phyloP scores from a whole-genome alignment of 2,888 invertebrate genomes.

The Orthosia cruda region DNA sequence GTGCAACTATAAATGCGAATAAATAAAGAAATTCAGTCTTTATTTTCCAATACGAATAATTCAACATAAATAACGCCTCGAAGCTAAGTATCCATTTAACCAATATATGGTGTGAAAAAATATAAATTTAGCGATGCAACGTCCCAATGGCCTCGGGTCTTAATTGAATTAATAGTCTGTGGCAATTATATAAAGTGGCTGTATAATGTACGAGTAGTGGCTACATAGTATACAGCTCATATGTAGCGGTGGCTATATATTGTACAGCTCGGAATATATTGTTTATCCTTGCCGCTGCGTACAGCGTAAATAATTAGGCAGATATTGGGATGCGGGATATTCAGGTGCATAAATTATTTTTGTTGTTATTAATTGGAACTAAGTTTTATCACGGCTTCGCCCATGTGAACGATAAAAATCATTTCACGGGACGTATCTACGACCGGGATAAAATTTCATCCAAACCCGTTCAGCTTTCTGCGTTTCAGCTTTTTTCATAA shows the following conservation, averaged over 20 bases:
- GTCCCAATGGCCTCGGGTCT: slow-evolving; percentile 65
- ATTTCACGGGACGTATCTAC: too few species aligned
- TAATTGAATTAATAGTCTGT: slow-evolving; percentile 82
- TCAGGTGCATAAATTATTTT: neutral
- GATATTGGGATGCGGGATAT: slow-evolving; percentile 14
- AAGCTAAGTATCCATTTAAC: slow-evolving; percentile 24
- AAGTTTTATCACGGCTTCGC: too few species aligned
- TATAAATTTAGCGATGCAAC: slow-evolving; percentile 70
- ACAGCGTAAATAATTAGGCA: slow-evolving; percentile 37
- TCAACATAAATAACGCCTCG: slow-evolving; percentile 21
- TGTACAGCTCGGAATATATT: slow-evolving; percentile 14
- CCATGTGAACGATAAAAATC: too few species aligned
- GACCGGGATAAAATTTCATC: too few species aligned
- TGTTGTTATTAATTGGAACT: neutral
- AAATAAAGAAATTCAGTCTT: neutral
- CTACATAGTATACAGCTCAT: slow-evolving; percentile 43
- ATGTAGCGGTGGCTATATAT: neutral
- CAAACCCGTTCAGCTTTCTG: too few species aligned
- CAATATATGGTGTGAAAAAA: slow-evolving; percentile 46
- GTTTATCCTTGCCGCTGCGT: slow-evolving; percentile 35
- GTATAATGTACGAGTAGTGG: slow-evolving; percentile 22
- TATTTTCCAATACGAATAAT: slow-evolving; percentile 31
- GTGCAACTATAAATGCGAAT: neutral
- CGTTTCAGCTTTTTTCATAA: too few species aligned
- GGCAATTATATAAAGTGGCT: slow-evolving; percentile 69